Evolutionary conservation across 2,888 invertebrate species (phyloP), one percentile per base, ranked within the genome.

Genomic region (Piscicola geometra): DNA sequence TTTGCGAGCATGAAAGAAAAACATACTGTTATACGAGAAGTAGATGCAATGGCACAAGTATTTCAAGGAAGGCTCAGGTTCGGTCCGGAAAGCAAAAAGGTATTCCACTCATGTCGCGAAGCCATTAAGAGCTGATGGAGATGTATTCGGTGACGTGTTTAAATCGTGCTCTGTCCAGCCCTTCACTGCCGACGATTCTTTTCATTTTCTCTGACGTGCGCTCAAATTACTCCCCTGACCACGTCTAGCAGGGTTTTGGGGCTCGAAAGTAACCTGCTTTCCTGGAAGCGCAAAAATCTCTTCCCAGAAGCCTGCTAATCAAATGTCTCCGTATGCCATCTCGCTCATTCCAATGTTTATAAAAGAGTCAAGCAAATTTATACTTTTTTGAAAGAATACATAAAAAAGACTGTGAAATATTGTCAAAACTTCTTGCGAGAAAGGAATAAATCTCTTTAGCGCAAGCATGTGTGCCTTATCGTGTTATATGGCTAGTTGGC

Each of bases 401-500:
- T 56, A 56, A 56, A 56, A 56, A 21, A 56, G 3, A 25, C 60
- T 56, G 21, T 56, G 60, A 56, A 56, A 56, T 18, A 56, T 56
- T 9, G n/a, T 5, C n/a, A 21, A 25, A 56, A 56, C 21, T 56
- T 56, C 3, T 25, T 18, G 60, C 9, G 5, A 25, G n/a, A 56
- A 56, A 56, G 15, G n/a, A 56, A 56, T 25, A 56, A 56, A 56
- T 25, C 25, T 56, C 60, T 25, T 18, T 25, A 3, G 25, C 3
- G 25, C 60, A 56, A 5, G 60, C 60, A 21, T 25, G 60, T 56
- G n/a, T 41, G 25, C 60, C n/a, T 56, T 18, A 56, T 56, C n/a
- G n/a, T 56, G 60, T 56, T 56, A 56, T 56, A 56, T 56, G 60
- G 60, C 60, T 21, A 25, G n/a, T 25, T 56, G 60, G 60, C 60